A percentile compares a stretch with the other conserved stretches of the same genome.
These are phyloP conservation scores for Chiridota heheva DNA, from an alignment of 35 echinoderm and acorn worm species.

Conservation along the genomic window DNA sequence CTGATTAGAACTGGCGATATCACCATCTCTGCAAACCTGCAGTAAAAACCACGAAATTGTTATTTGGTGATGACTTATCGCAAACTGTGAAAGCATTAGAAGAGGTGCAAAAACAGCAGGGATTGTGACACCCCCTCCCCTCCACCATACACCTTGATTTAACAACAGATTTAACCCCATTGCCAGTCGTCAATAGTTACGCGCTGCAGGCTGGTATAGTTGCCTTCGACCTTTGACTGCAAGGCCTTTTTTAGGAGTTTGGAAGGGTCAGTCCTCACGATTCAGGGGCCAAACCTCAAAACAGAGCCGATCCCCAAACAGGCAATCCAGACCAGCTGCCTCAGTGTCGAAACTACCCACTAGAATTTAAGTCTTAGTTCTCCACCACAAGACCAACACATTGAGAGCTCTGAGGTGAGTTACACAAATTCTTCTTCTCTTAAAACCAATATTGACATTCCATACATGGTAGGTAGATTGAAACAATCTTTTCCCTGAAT, in stretches of 20 bases:
- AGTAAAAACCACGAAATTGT: neutral
- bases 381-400: no score
- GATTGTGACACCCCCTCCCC: neutral
- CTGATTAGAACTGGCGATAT: slow-evolving; percentile 9
- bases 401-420: slow-evolving; percentile 9
- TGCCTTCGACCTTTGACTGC: neutral
- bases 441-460: neutral
- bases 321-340: neutral
- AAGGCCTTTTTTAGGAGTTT: neutral
- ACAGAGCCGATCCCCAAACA: neutral
- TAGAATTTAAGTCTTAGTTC: neutral
- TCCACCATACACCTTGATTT: neutral
- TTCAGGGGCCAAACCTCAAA: neutral
- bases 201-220: neutral
- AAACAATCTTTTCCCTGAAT: neutral
- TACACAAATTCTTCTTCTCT: neutral
- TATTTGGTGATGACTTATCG: slow-evolving; percentile 32
- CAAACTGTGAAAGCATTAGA: slow-evolving; percentile 15
- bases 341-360: neutral
- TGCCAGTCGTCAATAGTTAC: neutral
- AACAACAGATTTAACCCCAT: neutral
- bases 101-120: neutral
- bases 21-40: neutral
- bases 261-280: no score
- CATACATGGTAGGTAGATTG: neutral